Base-by-base conservation (phyloP, 2,113 vertebrate species). In the Catharus minimus region DNA sequence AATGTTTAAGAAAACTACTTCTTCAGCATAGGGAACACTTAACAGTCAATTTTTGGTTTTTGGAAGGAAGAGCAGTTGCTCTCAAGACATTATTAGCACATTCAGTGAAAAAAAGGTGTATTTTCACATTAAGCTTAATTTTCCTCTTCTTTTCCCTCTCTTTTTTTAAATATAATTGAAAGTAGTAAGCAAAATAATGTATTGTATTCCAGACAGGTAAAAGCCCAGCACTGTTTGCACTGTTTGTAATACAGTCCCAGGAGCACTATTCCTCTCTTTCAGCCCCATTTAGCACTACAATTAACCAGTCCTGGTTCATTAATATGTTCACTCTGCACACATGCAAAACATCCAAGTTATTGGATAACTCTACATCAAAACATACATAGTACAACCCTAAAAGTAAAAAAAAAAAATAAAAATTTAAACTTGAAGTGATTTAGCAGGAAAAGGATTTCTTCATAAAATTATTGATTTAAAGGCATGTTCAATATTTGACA, bases 361-460 rank as follows among this genome's bases (percentile, higher is more conserved):
- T 46, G 28, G 28, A 10, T 30, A 89, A 79, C 18, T 80, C 47
- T 32, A 36, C 57, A 38, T 53, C 19, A 49, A 76, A 89, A 69
- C 5, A 8, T 18, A 33, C 3, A 4, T 0, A 57, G 47, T 20
- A 49, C 12, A 53, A 47, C 3, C 7, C 20, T 39, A 18, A 8
- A 36, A 36, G 4, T 8, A 11, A 46, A 64, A 7, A 24, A 15
- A 6, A 1, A 2, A 16, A 2, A 41, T 8, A 32, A 26, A 43
- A 58, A 5, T 47, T 47, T 32, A 46, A 43, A 55, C 4, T 43
- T 49, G 3, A 66, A 52, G 44, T 33, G 57, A 75, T 49, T 53
- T 27, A 49, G 18, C 19, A 43, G 6, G 16, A 88, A 91, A 79
- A 38, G 0, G 5, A 52, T 10, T 10, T 33, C 0, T 47, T 88